These are phyloP conservation scores for Propithecus coquereli DNA, from an alignment of 2,113 vertebrate species.

Conservation along the genomic window DNA sequence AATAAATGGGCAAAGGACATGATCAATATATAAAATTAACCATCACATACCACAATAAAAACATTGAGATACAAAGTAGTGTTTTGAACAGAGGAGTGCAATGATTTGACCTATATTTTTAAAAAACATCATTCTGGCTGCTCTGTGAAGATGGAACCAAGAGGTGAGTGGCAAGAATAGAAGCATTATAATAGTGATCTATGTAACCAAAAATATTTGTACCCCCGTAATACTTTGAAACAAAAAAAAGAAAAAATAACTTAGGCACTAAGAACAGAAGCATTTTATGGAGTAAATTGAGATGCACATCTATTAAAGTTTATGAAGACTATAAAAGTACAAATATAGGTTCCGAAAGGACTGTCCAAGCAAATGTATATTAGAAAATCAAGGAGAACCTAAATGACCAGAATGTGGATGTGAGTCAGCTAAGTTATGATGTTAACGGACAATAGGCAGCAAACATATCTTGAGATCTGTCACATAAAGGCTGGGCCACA, in stretches of 20 bases:
- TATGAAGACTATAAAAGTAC: neutral
- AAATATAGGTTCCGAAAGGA: too few relatives aligned
- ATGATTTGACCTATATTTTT: neutral
- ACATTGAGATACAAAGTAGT: neutral
- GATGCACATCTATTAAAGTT: neutral
- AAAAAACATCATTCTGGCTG: neutral
- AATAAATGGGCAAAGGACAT: too few relatives aligned
- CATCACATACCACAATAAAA: neutral
- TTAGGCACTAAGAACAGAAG: neutral
- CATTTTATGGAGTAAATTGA: neutral
- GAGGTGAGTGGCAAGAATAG: neutral
- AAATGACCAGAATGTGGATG: too few relatives aligned
- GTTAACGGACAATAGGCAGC: too few relatives aligned
- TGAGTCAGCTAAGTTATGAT: too few relatives aligned
- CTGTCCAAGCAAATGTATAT: too few relatives aligned
- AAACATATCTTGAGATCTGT: too few relatives aligned
- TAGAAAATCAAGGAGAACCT: too few relatives aligned
- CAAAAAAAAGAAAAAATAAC: neutral
- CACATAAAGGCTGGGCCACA: too few relatives aligned
- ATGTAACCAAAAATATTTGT: too few relatives aligned
- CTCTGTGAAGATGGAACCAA: neutral
- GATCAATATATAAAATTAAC: neutral
- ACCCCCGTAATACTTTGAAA: too few relatives aligned
- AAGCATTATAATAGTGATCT: neutral
- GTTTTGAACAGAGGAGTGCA: neutral